Evolutionary conservation across 2,888 invertebrate genomes (phyloP).

Genomic region (Minunthozetes semirufus): DNA sequence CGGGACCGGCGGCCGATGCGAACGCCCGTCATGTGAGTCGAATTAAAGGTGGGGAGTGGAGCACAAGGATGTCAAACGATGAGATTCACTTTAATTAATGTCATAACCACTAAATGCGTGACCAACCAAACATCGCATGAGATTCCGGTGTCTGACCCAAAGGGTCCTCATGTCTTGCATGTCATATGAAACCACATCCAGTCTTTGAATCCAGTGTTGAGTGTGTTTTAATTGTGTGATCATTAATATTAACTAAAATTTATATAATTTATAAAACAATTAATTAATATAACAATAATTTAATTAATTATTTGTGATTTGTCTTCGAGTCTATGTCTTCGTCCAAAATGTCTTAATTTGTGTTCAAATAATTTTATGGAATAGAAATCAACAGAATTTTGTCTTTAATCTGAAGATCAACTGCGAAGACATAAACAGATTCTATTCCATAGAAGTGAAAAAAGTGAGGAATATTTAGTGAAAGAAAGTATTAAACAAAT

Average conservation of each 20-base stretch:
- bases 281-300: too few species aligned
- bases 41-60: constrained; percentile 43
- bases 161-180: constrained; percentile 24
- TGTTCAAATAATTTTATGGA: too few species aligned
- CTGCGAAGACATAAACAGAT: too few species aligned
- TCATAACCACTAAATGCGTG: constrained; percentile 2
- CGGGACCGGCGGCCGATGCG: constrained; percentile 10
- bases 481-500: too few species aligned
- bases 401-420: too few species aligned
- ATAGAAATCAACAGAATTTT: too few species aligned
- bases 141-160: background rate
- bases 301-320: too few species aligned
- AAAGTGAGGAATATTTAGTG: background rate
- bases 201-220: constrained; percentile 1
- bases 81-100: background rate
- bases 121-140: constrained; percentile 11
- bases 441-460: background rate
- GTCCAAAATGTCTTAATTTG: too few species aligned
- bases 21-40: constrained; percentile 39
- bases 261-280: too few species aligned
- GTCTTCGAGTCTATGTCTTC: too few species aligned
- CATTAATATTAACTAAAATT: background rate
- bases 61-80: constrained; percentile 38
- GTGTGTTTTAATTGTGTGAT: constrained; percentile 8
- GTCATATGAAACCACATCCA: constrained; percentile 1